Evolutionary conservation across 2,797 vertebrate species (phyloP), one percentile per base, ranked within the genome.

Genomic region (Diplodus sargus): DNA sequence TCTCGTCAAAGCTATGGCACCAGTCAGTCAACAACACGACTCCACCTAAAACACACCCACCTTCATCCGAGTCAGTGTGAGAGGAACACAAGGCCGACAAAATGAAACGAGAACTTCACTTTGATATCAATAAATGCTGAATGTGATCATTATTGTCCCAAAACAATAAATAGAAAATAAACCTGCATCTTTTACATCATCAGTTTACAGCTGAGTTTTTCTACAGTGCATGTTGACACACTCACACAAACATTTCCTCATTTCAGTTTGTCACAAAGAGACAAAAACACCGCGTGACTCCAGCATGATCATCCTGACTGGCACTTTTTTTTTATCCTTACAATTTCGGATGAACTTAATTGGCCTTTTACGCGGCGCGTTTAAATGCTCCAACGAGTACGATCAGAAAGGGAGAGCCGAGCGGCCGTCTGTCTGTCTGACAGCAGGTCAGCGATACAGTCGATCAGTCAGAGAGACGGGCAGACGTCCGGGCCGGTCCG

Each of bases 161-260:
- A 83, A 74, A 83, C 67, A 89, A 89, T 85, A 87, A 88, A 91
- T 83, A 83, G 43, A 79, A 70, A 87, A 60, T 47, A 47, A 69
- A 64, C 66, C 58, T 82, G 77, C 67, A 57, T 78, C 54, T 73
- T 64, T 49, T 59, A 62, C 25, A 74, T 67, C 28, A 45, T 3
- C 58, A 61, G 59, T 68, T 75, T 79, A 77, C 74, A 84, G 74
- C 39, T 74, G 57, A 48, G 54, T 74, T 76, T 83, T 34, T 4
- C 62, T 82, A 88, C 90, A 91, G 85, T 89, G 88, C 85, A 85
- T 84, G 87, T 77, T 83, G 73, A 79, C 78, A 87, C 66, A 5
- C 13, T 68, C 60, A 74, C 47, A 68, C 60, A 81, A 70, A 77
- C 34, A 43, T 61, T 53, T 59, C 49, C 54, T 79, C 62, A 43